Evolutionary conservation across 2,113 vertebrate species (phyloP), one percentile per base, ranked within the genome.

Genomic region (Rattus rattus): DNA sequence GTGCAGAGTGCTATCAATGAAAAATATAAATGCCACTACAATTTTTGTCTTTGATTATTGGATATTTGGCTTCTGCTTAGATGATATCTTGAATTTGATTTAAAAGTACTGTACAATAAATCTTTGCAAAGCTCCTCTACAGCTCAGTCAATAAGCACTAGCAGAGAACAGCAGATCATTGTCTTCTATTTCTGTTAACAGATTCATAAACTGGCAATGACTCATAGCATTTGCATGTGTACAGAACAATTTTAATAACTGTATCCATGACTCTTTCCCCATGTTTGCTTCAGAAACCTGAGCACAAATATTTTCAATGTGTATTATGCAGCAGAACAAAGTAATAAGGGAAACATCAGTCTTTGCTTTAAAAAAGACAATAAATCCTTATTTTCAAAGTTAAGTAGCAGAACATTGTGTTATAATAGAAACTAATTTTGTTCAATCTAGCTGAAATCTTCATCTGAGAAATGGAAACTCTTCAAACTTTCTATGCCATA

Each of bases 171-270:
- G 96, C 96, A 16, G 69, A 96, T 97, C 96, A 97, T 95, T 97
- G 95, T 97, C 95, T 97, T 98, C 95, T 97, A 97, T 97, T 97
- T 97, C 94, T 96, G 92, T 96, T 95, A 96, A 91, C 96, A 96
- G 94, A 95, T 97, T 43, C 94, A 98, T 95, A 98, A 97, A 89
- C 96, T 98, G 96, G 81, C 56, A 49, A 95, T 98, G 96, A 97
- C 90, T 97, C 96, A 97, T 87, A 96, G 72, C 92, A 97, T 98
- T 97, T 97, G 96, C 96, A 96, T 98, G 96, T 97, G 91, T 96
- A 97, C 95, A 24, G 94, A 97, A 98, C 85, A 97, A 96, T 96
- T 97, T 98, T 97, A 97, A 98, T 98, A 97, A 97, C 96, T 94
- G 72, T 97, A 97, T 97, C 96, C 94, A 97, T 97, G 91, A 97